These are phyloP conservation scores for Zygaena filipendulae DNA, from an alignment of 2,888 invertebrate species.

Conservation along the genomic window DNA sequence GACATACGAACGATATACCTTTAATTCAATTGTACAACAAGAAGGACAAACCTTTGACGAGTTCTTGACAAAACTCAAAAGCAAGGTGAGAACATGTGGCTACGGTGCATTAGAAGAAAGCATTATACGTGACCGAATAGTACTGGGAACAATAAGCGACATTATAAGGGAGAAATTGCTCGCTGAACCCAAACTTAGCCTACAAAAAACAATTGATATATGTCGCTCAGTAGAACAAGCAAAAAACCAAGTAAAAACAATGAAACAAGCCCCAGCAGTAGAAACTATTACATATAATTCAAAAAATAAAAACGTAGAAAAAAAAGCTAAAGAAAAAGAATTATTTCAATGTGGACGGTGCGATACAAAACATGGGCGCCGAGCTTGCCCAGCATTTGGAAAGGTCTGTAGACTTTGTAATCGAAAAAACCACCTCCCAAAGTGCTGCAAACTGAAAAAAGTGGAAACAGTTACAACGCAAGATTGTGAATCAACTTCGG, in stretches of 20 bases:
- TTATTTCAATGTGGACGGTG: not conserved
- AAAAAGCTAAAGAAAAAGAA: not conserved
- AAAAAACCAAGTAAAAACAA: not conserved
- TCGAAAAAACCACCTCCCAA: not conserved
- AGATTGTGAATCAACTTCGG: too few species aligned
- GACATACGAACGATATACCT: slow-evolving; percentile 5
- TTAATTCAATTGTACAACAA: not conserved
- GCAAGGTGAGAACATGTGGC: not conserved
- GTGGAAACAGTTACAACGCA: not conserved
- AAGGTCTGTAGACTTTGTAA: not conserved
- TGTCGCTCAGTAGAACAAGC: not conserved
- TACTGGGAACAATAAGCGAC: slow-evolving; percentile 2
- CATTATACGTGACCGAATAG: slow-evolving; percentile 2
- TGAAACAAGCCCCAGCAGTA: not conserved
- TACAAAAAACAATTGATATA: not conserved
- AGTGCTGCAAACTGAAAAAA: slow-evolving; percentile 1
- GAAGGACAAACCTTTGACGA: not conserved
- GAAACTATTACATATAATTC: not conserved
- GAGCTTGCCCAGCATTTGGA: not conserved
- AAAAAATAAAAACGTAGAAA: not conserved
- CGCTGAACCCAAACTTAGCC: slow-evolving; percentile 1
- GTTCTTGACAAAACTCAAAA: not conserved
- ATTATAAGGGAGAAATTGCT: slow-evolving; percentile 2
- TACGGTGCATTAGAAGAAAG: not conserved
- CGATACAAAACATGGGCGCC: not conserved